phyloP scores from a whole-genome alignment of 1,140 invertebrate species.

The Micrasema minimum region DNA sequence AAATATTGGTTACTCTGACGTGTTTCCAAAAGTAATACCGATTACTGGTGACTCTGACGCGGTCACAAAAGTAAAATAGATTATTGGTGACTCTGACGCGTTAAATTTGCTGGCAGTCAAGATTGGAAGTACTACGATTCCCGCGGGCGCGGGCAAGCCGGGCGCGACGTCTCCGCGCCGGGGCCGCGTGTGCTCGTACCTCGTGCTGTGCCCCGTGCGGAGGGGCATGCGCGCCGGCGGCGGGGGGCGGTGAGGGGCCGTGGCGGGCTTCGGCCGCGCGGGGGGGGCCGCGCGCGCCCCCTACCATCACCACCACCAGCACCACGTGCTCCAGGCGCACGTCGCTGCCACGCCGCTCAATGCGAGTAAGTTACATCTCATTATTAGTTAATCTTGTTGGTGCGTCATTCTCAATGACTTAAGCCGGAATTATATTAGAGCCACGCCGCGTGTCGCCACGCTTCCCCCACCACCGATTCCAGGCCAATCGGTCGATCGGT shows the following conservation, averaged over 20 bases:
- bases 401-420: too few species aligned
- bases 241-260: slow-evolving; percentile 14
- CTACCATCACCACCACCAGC: slow-evolving; percentile 55
- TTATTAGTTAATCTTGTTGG: too few species aligned
- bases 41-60: too few species aligned
- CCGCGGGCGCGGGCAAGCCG: slow-evolving; percentile 15
- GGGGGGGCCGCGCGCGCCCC: slow-evolving; percentile 49
- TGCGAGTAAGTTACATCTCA: slow-evolving; percentile 60
- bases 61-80: too few species aligned
- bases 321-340: slow-evolving; percentile 61
- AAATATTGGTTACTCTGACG: too few species aligned
- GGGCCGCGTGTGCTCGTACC: slow-evolving; percentile 12
- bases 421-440: too few species aligned
- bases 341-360: slow-evolving; percentile 63
- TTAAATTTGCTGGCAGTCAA: too few species aligned
- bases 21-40: too few species aligned
- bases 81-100: too few species aligned
- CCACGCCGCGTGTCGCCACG: too few species aligned
- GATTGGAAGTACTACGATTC: background rate
- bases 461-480: too few species aligned
- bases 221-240: slow-evolving; percentile 20
- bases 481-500: too few species aligned
- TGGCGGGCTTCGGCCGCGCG: slow-evolving; percentile 37
- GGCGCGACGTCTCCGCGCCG: slow-evolving; percentile 4
- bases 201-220: slow-evolving; percentile 20